Conservation (phyloP, 2,113 vertebrate species). For the Cervus canadensis region DNA sequence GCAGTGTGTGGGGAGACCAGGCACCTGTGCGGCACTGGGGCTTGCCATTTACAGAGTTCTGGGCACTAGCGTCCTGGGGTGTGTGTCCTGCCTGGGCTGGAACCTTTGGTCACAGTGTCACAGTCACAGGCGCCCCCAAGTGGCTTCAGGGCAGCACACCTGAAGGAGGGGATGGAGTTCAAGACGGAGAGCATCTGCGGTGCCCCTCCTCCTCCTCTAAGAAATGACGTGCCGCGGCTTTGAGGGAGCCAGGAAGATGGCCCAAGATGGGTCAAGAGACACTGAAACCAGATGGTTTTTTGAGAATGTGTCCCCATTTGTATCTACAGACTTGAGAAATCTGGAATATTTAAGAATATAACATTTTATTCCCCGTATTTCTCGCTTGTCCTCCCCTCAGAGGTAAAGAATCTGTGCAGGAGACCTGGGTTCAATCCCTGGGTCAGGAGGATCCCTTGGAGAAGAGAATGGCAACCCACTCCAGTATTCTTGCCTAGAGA, state of each 20-base stretch:
- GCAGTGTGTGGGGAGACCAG: accelerated
- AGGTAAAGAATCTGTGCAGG: background rate
- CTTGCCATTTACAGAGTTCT: background rate
- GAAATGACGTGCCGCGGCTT: background rate
- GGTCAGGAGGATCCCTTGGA: background rate
- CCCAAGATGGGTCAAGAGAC: background rate
- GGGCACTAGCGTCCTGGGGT: background rate
- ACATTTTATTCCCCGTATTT: background rate
- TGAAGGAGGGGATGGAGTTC: background rate
- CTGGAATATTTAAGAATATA: background rate
- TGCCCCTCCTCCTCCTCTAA: too few species aligned
- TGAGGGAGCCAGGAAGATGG: background rate
- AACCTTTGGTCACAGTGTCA: background rate
- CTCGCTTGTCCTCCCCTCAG: background rate
- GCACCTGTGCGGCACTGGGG: background rate
- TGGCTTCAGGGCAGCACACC: background rate
- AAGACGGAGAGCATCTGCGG: background rate
- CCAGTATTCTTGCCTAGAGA: background rate
- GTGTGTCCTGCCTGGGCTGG: background rate
- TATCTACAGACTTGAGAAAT: background rate
- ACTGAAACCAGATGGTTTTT: background rate
- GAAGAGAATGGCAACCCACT: background rate
- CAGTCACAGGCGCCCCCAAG: slow-evolving; percentile 27
- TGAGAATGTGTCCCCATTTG: too few species aligned
- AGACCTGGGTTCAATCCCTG: background rate